Evolutionary conservation across 2,113 vertebrate genomes (phyloP).

Genomic region (Melanostigma gelatinosum): DNA sequence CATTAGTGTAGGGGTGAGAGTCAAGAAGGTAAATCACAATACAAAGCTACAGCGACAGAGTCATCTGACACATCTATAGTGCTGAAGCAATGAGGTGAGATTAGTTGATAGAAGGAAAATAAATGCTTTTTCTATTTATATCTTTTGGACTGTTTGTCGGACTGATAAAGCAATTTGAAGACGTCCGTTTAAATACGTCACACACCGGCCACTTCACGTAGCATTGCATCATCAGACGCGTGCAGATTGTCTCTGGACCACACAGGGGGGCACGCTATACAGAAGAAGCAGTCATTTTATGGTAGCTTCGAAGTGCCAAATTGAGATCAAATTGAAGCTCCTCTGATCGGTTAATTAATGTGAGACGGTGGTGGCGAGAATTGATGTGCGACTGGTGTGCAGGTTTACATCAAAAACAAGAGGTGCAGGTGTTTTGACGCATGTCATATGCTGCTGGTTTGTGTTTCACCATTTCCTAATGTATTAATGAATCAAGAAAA

Average conservation of each 20-base stretch:
- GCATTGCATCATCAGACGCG: background rate
- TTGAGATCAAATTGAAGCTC: background rate
- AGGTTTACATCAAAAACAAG: background rate
- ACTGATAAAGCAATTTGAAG: background rate
- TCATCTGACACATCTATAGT: background rate
- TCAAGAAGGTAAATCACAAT: background rate
- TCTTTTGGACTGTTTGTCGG: background rate
- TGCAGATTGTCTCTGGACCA: background rate
- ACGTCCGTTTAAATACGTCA: background rate
- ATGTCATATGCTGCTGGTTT: background rate
- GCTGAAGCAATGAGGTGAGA: background rate
- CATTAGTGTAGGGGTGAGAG: background rate
- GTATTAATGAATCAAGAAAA: background rate
- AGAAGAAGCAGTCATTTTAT: background rate
- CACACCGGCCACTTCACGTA: background rate
- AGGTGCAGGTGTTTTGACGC: background rate
- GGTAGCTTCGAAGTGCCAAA: background rate
- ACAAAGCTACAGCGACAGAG: background rate
- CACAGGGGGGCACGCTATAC: background rate
- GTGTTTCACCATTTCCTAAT: background rate
- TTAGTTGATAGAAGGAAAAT: background rate
- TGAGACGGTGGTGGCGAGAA: background rate
- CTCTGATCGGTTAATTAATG: background rate
- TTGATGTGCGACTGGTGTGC: background rate
- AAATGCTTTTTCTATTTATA: background rate